Evolutionary conservation across 2,888 invertebrate species (phyloP).

Genomic region (Thecophora atra): DNA sequence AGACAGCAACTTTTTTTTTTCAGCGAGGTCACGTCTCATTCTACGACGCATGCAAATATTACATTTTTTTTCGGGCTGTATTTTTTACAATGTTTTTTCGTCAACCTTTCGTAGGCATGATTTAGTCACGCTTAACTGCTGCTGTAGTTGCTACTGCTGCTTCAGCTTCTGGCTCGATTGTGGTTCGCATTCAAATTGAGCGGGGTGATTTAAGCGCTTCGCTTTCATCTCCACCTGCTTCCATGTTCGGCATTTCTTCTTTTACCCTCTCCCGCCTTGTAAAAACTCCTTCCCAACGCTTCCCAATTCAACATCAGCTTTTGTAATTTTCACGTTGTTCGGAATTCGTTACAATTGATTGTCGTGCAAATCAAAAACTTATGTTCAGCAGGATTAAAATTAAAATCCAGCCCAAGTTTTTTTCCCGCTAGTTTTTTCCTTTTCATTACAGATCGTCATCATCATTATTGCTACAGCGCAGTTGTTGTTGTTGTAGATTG

Average conservation of each 20-base stretch:
- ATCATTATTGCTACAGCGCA: not conserved
- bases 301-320: not conserved
- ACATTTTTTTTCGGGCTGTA: not conserved
- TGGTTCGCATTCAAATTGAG: not conserved
- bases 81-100: too few species aligned
- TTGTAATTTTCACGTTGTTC: conserved; percentile 19
- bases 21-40: not conserved
- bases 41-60: not conserved
- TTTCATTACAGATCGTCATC: not conserved
- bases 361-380: conserved; percentile 53
- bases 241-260: not conserved
- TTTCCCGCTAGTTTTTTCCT: not conserved
- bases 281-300: not conserved
- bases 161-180: not conserved
- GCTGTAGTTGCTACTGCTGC: not conserved
- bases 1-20: not conserved
- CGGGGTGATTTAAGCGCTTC: not conserved
- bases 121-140: too few species aligned
- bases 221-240: not conserved
- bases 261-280: not conserved
- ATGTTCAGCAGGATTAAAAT: conserved; percentile 63
- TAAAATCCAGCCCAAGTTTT: conserved; percentile 38
- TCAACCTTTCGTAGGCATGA: too few species aligned
- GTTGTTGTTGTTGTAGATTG: conserved; percentile 27
- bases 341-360: conserved; percentile 28